phyloP scores from a whole-genome alignment of 1,140 invertebrate genomes.

The Drosophila erecta region DNA sequence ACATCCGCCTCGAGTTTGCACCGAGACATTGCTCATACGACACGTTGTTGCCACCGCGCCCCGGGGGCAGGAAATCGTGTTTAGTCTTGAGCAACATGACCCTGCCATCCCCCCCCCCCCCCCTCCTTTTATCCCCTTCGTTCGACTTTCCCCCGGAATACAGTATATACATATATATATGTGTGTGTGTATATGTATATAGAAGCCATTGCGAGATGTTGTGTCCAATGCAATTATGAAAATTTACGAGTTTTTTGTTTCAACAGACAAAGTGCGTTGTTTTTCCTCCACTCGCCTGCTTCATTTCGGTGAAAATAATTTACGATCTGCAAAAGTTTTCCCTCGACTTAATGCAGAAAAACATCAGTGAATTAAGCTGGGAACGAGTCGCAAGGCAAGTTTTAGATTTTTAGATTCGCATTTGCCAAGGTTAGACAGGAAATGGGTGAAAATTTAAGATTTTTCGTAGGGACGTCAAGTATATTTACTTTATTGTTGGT shows the following conservation, averaged over 20 bases:
- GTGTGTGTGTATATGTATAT: background rate
- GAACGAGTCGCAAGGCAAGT: background rate
- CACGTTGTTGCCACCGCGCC: conserved; percentile 54
- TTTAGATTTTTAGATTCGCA: background rate
- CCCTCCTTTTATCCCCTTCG: background rate
- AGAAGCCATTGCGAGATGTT: conserved; percentile 40
- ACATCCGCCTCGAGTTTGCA: conserved; percentile 78
- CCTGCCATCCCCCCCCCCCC: background rate
- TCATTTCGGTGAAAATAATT: conserved; percentile 60
- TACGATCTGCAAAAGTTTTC: conserved; percentile 71
- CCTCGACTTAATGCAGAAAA: conserved; percentile 40
- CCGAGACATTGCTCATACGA: conserved; percentile 81
- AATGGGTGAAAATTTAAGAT: background rate
- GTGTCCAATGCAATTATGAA: conserved; percentile 76
- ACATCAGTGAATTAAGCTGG: conserved; percentile 22
- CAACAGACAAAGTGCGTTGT: conserved; percentile 49
- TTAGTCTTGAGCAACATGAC: conserved; percentile 66
- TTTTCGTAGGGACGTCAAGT: too few species aligned
- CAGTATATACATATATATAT: background rate
- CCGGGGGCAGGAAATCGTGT: conserved; percentile 72
- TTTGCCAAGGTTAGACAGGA: background rate
- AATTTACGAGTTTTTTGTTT: conserved; percentile 74
- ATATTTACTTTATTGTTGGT: too few species aligned
- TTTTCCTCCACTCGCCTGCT: conserved; percentile 10
- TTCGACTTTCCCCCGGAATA: background rate